Base-by-base conservation (phyloP, 2,888 invertebrate species). In the Pseudococcus longispinus region DNA sequence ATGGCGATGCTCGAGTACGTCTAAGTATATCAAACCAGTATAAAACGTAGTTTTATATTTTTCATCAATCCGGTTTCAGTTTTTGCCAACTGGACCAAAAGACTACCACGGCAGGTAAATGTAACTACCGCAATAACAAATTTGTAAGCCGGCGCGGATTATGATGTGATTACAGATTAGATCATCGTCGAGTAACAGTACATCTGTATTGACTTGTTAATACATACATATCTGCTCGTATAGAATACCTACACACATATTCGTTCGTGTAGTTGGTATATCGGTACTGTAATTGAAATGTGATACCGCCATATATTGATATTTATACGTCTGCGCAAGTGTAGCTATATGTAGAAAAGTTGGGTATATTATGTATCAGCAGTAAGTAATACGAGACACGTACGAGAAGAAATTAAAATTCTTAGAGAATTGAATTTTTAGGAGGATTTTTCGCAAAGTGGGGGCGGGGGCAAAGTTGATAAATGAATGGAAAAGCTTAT, bases 31-130 rank as follows among this genome's bases (percentile, higher is more conserved):
- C 60, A 23, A 60, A 23, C 60, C 60, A 23, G 60, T 60, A 60
- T 2, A 55, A n/a, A 5, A 37, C 9, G 37, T 37, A 37, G 8
- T 5, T 23, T 8, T 13, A 55, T 70, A 70, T 29, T 70, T 70
- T 70, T 70, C 18, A 70, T 70, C 29, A 70, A 29, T 42, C 37
- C 77, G 77, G 42, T 42, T 42, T 42, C 20, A 42, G 42, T 80
- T 80, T 80, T 80, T 80, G 77, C 77, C 37, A 80, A 80, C 77
- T 70, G 77, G 77, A 42, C 77, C 77, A 80, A 80, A 80, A 80
- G n/a, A 42, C 42, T 80, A 37, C 77, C 26, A 70, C 23, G 9
- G 37, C 37, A 70, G 29, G 29, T 37, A 37, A 18, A 6, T 9
- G 42, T 80, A 18, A 80, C 77, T 42, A 80, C 37, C 77, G 77